These are phyloP conservation scores for Eristalis arbustorum DNA, from an alignment of 2,888 invertebrate species.

Conservation along the genomic window DNA sequence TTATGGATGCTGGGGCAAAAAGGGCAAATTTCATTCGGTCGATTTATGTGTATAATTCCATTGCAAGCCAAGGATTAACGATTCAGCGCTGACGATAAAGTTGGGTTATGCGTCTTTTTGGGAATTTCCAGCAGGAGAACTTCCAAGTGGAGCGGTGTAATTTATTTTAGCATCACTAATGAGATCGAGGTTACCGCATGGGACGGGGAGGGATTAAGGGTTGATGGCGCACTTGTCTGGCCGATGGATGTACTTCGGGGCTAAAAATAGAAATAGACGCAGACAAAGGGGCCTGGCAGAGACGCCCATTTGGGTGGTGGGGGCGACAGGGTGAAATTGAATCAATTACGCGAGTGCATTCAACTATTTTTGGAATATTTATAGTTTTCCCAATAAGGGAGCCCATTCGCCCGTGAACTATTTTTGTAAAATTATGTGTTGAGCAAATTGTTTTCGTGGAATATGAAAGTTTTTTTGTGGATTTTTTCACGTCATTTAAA, in stretches of 20 bases:
- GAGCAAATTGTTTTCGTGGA: background rate
- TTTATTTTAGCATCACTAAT: conserved; percentile 2
- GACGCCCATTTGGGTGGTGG: background rate
- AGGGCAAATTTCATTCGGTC: background rate
- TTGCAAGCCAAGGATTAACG: conserved; percentile 21
- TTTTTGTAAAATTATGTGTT: background rate
- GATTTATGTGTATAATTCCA: conserved; percentile 14
- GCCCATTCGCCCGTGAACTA: background rate
- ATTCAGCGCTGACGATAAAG: background rate
- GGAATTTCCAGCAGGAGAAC: no score
- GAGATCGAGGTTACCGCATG: background rate
- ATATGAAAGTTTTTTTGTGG: no score
- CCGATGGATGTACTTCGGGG: background rate
- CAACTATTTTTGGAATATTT: background rate
- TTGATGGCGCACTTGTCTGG: background rate
- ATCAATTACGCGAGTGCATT: background rate
- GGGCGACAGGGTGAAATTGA: background rate
- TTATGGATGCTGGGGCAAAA: background rate
- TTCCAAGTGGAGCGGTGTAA: background rate
- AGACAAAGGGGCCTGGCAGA: background rate
- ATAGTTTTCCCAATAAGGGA: background rate
- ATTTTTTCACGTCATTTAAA: no score
- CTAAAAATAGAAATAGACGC: background rate
- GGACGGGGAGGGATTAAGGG: background rate
- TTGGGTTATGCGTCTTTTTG: background rate